Base-by-base conservation (phyloP, 2,888 invertebrate genomes). In the Dicyrtomina minuta region DNA sequence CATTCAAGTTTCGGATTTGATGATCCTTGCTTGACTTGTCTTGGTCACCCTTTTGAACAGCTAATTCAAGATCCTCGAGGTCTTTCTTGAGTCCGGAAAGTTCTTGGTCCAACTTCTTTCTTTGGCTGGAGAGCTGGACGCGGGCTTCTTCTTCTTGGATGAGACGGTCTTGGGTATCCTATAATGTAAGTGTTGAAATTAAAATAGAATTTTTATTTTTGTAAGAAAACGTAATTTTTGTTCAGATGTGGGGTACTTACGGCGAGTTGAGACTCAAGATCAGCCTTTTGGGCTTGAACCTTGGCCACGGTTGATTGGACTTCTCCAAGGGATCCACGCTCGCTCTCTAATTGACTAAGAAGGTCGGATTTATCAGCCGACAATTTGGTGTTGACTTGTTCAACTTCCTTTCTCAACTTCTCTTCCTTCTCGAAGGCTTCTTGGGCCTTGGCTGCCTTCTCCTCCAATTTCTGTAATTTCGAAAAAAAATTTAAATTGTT, bases 1-100 rank as follows among this genome's bases (percentile, higher is more conserved):
- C 98, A 85, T 99, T 95, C 85, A 95, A 88, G 87, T 93, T 95
- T 82, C 95, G 90, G 86, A 97, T 97, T 86, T 97, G 96, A 86
- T 97, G 96, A 84, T 97, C 97, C 85, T 96, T 96, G 84, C 94
- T 95, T 80, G 95, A 92, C 85, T 96, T 97, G 84, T 98, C 97
- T 84, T 96, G 95, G 81, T 97, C 97, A 80, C 91, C 81, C 81
- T 97, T 98, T 85, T 96, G 96, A 81, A 96, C 88, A 80, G 89
- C 88, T 75, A 96, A 86, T 84, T 99, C 97, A 82, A 98, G 87
- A 84, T 97, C 97, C 83, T 97, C 97, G 80, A 97, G 88, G 82
- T 97, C 96, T 86, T 96, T 97, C 88, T 98, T 99, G 84, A 96
- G 87, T 75, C 93, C 93, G 76, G 91, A 87, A 78, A 93, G 88